Base-by-base conservation (phyloP, 2,797 vertebrate species). In the Falco biarmicus region DNA sequence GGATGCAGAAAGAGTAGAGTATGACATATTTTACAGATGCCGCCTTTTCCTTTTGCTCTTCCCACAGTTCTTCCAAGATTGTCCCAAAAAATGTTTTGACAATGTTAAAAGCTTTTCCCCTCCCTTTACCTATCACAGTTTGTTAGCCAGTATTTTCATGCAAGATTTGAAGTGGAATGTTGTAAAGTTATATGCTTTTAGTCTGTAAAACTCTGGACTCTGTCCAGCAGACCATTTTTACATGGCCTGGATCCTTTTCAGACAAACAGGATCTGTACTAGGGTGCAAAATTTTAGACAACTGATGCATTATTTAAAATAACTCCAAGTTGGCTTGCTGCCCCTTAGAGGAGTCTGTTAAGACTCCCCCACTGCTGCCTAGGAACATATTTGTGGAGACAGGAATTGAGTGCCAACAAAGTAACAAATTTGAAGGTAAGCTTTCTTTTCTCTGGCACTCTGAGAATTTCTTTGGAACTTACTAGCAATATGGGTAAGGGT, bases 261-360 rank as follows among this genome's bases (percentile, higher is more conserved):
- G 79, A 95, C 92, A 97, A 89, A 89, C 73, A 94, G 91, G 79
- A 83, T 94, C 74, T 96, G 92, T 96, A 87, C 80, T 76, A 88
- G 84, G 94, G 96, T 94, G 89, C 91, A 97, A 93, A 96, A 90
- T 25, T 94, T 51, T 81, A 96, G 93, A 95, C 91, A 96, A 93
- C 87, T 89, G 96, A 81, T 87, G 92, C 69, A 97, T 92, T 92
- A 80, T 94, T 97, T 96, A 93, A 92, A 97, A 93, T 94, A 96
- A 91, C 69, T 82, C 60, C 66, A 89, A 81, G 61, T 94, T 97
- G 89, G 85, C 95, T 84, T 0, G 0, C 57, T 94, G 95, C 96
- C 93, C 66, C 74, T 84, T 87, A 21, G 57, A 53, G 25, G 76
- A 97, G 81, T 85, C 79, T 95, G 89, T 88, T 88, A 92, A 95